Evolutionary conservation across 2,113 vertebrate species (phyloP).

Genomic region (Vulpes lagopus): DNA sequence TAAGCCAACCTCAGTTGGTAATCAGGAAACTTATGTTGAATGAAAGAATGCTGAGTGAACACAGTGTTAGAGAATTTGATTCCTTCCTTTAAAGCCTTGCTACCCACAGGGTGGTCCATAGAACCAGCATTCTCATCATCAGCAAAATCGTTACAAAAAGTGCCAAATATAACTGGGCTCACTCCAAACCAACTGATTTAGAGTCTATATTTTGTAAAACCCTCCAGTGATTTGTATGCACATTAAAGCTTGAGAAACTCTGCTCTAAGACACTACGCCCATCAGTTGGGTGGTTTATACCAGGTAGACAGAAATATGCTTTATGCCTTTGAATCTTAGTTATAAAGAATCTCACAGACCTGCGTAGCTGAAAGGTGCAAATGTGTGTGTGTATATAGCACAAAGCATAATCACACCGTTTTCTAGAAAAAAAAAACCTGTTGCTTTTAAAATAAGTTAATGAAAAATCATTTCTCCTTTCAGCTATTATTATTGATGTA

Average conservation of each 20-base stretch:
- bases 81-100: neutral
- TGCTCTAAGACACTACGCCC: too few species aligned
- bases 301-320: neutral
- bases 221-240: neutral
- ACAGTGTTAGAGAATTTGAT: neutral
- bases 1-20: neutral
- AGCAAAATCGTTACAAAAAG: neutral
- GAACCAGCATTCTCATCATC: neutral
- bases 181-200: neutral
- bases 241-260: neutral
- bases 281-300: neutral
- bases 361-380: neutral
- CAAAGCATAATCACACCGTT: neutral
- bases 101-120: neutral
- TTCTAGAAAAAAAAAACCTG: conserved; percentile 9
- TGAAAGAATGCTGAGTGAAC: neutral
- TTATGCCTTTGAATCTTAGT: neutral
- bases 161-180: neutral
- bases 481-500: neutral
- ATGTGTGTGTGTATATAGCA: neutral
- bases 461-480: neutral
- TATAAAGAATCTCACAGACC: neutral
- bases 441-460: conserved; percentile 10
- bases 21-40: neutral
- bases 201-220: neutral